Evolutionary conservation across 2,113 vertebrate species (phyloP), one percentile per base, ranked within the genome.

Genomic region (Upupa epops): DNA sequence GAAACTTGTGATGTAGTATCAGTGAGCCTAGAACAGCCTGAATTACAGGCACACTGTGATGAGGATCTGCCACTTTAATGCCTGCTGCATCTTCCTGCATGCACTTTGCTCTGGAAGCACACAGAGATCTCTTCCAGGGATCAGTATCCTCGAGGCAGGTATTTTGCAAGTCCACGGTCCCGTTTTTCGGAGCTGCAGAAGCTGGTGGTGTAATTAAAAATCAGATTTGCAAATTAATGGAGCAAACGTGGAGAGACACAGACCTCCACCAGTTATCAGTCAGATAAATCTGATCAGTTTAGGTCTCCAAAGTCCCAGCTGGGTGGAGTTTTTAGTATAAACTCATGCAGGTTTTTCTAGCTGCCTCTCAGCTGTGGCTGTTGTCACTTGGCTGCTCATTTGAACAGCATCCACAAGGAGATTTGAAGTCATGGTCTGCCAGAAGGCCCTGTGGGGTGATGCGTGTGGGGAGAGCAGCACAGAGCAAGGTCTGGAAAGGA

Each of bases 231-330:
- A 60, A 26, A 49, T 74, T 32, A 0, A 1, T 8, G 1, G 34
- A 37, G 2, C 17, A 17, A 5, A 55, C 1, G 4, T 11, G 28
- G 46, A 36, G n/a, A 73, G 31, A 3, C 49, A 19, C 0, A 1
- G 40, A 14, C 24, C 3, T 1, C 3, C 14, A 2, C 25, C 11
- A 55, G 37, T 0, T 9, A n/a, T 59, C 52, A 7, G 58, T 1
- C 1, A 2, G 24, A 49, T 48, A 21, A 66, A 56, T 18, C 0
- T 0, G n/a, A 45, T 32, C 2, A 6, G 2, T 84, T 70, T 31
- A 26, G 28, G 4, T 31, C 68, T 42, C 63, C 31, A 46, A 65
- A 52, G 5, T 12, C 36, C 13, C 10, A 42, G 37, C 59, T 13
- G 2, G 1, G 51, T 26, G 6, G 48, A 46, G 32, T 80, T 90